Evolutionary conservation across 2,797 vertebrate species (phyloP), one percentile per base, ranked within the genome.

Genomic region (Muscicapa comitata): DNA sequence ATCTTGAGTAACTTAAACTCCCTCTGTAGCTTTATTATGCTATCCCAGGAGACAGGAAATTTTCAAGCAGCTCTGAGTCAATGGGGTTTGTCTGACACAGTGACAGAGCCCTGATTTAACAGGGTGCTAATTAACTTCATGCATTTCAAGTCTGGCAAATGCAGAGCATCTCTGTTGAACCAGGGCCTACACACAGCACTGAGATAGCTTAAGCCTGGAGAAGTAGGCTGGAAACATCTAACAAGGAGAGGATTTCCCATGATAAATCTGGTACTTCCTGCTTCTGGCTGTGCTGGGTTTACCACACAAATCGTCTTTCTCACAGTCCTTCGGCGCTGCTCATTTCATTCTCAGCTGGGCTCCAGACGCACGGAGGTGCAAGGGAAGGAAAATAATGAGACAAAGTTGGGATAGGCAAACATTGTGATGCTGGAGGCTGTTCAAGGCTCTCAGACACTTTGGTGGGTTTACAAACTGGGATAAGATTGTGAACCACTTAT

Each of bases 251-350:
- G 95, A 94, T 96, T 96, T 96, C 94, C 95, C 94, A 94, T 96
- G 95, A 96, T 94, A 96, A 96, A 96, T 96, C 95, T 90, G 85
- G 95, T 95, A 96, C 94, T 96, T 96, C 96, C 96, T 96, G 93
- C 94, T 96, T 96, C 96, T 97, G 94, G 63, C 93, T 94, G 96
- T 74, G 94, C 93, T 95, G 85, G 96, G 96, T 95, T 97, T 97
- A 96, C 94, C 93, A 95, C 93, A 97, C 90, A 96, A 96, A 91
- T 87, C 17, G 92, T 93, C 86, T 93, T 96, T 95, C 95, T 96
- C 93, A 91, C 94, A 96, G 88, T 93, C 88, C 94, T 95, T 96
- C 15, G 23, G 91, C 78, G 9, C 88, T 95, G 78, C 75, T 95
- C 94, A 88, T 96, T 96, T 93, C 71, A 40, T 88, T 96, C 94